Evolutionary conservation across 2,888 invertebrate species (phyloP).

Genomic region (Caenorhabditis auriculariae): DNA sequence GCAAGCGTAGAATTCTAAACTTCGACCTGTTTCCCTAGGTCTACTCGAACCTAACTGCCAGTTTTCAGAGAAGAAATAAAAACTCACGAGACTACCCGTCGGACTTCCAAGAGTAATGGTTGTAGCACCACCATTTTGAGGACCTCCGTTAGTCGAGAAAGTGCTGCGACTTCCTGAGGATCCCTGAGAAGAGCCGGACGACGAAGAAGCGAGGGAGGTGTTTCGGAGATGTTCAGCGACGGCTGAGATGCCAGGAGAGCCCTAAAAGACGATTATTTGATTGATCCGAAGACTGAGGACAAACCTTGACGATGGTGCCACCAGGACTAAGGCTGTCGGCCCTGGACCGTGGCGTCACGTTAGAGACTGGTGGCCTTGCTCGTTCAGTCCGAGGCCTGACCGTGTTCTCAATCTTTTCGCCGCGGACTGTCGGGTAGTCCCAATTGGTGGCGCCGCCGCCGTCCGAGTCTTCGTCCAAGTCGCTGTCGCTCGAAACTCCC

Average conservation of each 20-base stretch:
- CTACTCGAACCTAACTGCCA: no score
- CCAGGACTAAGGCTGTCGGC: slow-evolving; percentile 33
- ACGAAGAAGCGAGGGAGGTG: slow-evolving; percentile 17
- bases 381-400: slow-evolving; percentile 19
- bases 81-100: slow-evolving; percentile 23
- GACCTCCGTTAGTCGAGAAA: neutral
- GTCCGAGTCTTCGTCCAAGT: slow-evolving; percentile 54
- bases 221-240: slow-evolving; percentile 35
- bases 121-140: slow-evolving; percentile 20
- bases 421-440: slow-evolving; percentile 62
- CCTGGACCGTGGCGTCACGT: slow-evolving; percentile 15
- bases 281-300: neutral
- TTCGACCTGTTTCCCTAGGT: no score
- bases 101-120: slow-evolving; percentile 42
- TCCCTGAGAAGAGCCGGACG: slow-evolving; percentile 10
- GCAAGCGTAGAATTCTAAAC: no score
- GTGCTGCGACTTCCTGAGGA: neutral
- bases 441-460: slow-evolving; percentile 44
- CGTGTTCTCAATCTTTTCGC: slow-evolving; percentile 22
- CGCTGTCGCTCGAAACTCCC: slow-evolving; percentile 56
- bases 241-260: slow-evolving; percentile 21
- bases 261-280: slow-evolving; percentile 8
- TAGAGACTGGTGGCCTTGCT: slow-evolving; percentile 9
- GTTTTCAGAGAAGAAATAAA: no score
- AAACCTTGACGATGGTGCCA: slow-evolving; percentile 40